These are phyloP conservation scores for Catagonus wagneri DNA, from an alignment of 2,113 vertebrate genomes.

Conservation along the genomic window DNA sequence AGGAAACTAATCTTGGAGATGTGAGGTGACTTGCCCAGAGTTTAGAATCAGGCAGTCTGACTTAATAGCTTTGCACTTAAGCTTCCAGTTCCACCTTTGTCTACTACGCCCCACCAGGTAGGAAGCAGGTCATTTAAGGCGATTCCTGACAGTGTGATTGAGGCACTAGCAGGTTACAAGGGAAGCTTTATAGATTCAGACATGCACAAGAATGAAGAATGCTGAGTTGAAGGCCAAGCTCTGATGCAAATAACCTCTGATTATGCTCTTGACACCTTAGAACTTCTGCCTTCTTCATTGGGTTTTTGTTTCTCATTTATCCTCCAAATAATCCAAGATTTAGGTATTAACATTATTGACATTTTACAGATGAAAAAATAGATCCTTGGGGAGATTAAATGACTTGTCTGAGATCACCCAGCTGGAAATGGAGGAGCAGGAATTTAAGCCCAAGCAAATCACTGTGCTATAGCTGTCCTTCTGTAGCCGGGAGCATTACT, in stretches of 20 bases:
- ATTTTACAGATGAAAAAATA: neutral
- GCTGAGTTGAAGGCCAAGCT: neutral
- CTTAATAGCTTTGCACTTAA: neutral
- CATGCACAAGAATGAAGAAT: neutral
- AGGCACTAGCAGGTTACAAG: neutral
- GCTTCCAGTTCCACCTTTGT: neutral
- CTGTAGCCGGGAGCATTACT: neutral
- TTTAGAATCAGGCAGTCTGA: neutral
- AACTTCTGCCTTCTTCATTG: neutral
- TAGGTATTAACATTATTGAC: neutral
- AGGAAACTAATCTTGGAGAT: neutral
- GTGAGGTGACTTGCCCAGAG: neutral
- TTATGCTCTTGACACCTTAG: neutral
- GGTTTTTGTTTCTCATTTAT: neutral
- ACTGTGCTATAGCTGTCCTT: neutral
- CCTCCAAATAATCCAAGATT: neutral
- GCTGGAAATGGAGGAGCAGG: neutral
- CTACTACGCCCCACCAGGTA: neutral
- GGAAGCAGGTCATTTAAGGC: neutral
- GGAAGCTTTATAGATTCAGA: neutral
- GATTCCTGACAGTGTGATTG: neutral
- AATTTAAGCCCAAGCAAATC: neutral
- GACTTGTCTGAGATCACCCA: neutral
- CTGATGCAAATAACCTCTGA: neutral
- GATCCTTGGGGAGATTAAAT: neutral